Conservation (phyloP, 92 coral and sea anemone genomes). For the Diadumene lineata region DNA sequence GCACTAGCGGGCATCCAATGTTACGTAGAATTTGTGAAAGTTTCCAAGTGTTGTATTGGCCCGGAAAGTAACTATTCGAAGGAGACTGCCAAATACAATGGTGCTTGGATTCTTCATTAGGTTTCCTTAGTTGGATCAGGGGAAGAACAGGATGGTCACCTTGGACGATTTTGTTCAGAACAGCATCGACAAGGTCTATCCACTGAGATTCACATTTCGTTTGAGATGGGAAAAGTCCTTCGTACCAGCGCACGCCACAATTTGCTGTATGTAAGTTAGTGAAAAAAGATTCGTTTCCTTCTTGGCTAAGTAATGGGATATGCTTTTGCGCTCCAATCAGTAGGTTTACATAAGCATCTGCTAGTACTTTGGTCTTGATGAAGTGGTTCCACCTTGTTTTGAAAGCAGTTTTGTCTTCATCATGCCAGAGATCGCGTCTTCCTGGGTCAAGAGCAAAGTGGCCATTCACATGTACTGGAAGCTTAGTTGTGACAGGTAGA, state of each 20-base stretch:
- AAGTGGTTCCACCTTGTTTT: slow-evolving; percentile 76
- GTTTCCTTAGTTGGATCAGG: slow-evolving; percentile 5
- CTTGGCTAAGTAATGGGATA: too few species aligned
- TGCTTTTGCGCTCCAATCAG: slow-evolving; percentile 55
- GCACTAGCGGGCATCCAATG: slow-evolving; percentile 67
- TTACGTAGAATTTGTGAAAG: slow-evolving; percentile 31
- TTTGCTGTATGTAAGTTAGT: slow-evolving; percentile 8
- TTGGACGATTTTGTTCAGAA: slow-evolving; percentile 37
- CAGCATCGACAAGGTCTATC: slow-evolving; percentile 56
- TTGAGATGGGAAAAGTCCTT: slow-evolving; percentile 63
- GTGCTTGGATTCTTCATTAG: neutral
- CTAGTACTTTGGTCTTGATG: slow-evolving; percentile 60
- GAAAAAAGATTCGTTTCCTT: too few species aligned
- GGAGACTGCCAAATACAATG: slow-evolving; percentile 59
- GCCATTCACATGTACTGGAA: slow-evolving; percentile 91
- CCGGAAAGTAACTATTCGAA: slow-evolving; percentile 54
- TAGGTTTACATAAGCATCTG: slow-evolving; percentile 61
- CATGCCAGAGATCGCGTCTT: slow-evolving; percentile 83
- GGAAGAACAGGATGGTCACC: slow-evolving; percentile 44
- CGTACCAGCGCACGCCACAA: slow-evolving; percentile 71
- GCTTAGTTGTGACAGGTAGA: slow-evolving; percentile 64
- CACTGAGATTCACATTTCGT: slow-evolving; percentile 41
- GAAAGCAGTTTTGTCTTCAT: slow-evolving; percentile 51
- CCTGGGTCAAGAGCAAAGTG: slow-evolving; percentile 90
- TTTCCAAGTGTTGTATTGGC: neutral